Conservation (phyloP, 1,140 invertebrate genomes). For the Agrypnia vestita region DNA sequence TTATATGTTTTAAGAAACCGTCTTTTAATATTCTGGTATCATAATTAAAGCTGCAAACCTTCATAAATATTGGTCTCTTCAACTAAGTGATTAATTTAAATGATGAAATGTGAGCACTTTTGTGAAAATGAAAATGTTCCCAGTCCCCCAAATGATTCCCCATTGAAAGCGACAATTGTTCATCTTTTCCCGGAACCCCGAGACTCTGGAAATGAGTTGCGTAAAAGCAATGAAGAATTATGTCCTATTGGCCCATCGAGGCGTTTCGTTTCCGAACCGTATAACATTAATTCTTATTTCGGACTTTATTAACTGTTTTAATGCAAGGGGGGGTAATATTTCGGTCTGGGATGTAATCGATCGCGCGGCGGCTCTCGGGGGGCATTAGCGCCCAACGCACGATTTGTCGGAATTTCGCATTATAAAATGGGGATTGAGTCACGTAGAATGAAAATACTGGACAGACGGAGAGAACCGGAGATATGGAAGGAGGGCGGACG, state of each 20-base stretch:
- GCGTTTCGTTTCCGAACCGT: slow-evolving; percentile 5
- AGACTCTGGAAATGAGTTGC: too few relatives aligned
- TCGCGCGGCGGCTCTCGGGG: not conserved
- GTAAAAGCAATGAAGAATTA: not conserved
- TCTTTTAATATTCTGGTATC: too few relatives aligned
- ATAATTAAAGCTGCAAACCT: too few relatives aligned
- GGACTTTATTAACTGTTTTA: slow-evolving; percentile 25
- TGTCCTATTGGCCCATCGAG: not conserved
- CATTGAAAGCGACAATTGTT: too few relatives aligned
- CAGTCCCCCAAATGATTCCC: too few relatives aligned
- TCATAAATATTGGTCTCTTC: too few relatives aligned
- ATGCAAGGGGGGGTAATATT: slow-evolving; percentile 11
- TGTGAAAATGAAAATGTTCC: too few relatives aligned
- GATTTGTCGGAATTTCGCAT: slow-evolving; percentile 49
- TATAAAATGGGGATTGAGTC: slow-evolving; percentile 46
- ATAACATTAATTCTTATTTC: slow-evolving; percentile 14
- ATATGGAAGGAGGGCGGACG: not conserved
- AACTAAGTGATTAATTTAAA: too few relatives aligned
- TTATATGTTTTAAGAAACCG: too few relatives aligned
- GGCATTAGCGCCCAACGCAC: slow-evolving; percentile 40
- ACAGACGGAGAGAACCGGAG: slow-evolving; percentile 19
- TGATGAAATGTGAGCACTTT: too few relatives aligned
- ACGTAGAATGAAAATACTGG: slow-evolving; percentile 43
- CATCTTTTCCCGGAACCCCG: too few relatives aligned
- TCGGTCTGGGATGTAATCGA: slow-evolving; percentile 1